Evolutionary conservation across 1,140 invertebrate species (phyloP), one percentile per base, ranked within the genome.

Genomic region (Hestina assimilis): DNA sequence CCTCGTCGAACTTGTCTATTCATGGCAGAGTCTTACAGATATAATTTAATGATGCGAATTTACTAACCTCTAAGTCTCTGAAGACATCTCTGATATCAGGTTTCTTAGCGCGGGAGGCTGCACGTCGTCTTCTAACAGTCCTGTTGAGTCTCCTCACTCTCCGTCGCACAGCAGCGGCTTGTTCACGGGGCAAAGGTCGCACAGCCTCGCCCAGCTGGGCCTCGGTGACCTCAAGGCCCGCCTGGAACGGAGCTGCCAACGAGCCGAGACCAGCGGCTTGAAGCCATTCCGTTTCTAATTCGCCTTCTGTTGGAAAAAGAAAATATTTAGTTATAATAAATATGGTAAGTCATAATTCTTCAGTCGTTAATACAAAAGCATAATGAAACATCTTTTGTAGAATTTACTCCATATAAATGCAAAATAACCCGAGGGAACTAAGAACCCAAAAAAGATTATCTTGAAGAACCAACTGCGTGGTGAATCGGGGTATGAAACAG

Each of bases 81-180:
- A 95, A 93, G 28, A 95, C 92, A 82, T 95, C 93, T 69, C 94
- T 88, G 40, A 95, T 95, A 70, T 95, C 94, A 11, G 93, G 93
- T 60, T 92, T 92, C 26, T 91, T 91, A 8, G 92, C 91, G 14
- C 85, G 65, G 3, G 79, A 75, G 17, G 85, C 85, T 1, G 62
- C 92, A 75, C 70, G 89, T 84, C 72, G 92, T 89, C 93, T 91
- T 12, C 94, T 91, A 0, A 95, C 91, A 1, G 95, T 96, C 54
- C 94, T 92, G 90, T 96, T 96, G 2, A 96, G 89, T 1, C 93
- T 92, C 15, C 91, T 89, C 1, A 96, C 94, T n/a, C 95, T 87
- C 47, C 93, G 89, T 69, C 93, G 90, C 0, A 96, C 93, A 0
- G 94, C 95, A 57, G 95, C 93, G 0, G 94, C 94, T 79, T 96